Evolutionary conservation across 1,140 invertebrate genomes (phyloP), one percentile per base, ranked within the genome.

Genomic region (Drosophila sproati): DNA sequence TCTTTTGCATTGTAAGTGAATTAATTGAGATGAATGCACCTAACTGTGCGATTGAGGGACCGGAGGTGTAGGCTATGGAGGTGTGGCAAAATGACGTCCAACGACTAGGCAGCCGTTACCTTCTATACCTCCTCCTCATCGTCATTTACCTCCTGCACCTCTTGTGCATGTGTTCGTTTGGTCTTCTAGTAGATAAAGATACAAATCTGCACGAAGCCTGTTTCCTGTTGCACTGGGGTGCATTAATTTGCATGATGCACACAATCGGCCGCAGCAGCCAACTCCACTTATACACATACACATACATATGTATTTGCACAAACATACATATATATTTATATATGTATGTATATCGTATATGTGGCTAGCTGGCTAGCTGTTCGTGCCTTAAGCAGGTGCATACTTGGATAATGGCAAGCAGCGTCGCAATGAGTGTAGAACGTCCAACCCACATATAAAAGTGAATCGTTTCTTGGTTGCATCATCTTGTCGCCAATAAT

Each of bases 221-320:
- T 88, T 89, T 88, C 85, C 83, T 89, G 83, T 89, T 89, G 77
- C 82, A 75, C 85, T 80, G 85, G 83, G 85, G 83, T 89, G 83
- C 85, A 89, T 89, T 87, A 89, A 87, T 87, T 87, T 83, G 85
- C 83, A 87, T 87, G 80, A 83, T 83, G 87, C 83, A 87, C 80
- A 89, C 80, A 68, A 77, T 70, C 48, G 47, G 73, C 64, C 56
- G 55, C 50, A 64, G 45, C 45, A 59, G 45, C 52, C 68, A 77
- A 57, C 69, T 56, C 57, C 74, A 77, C 70, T 73, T 73, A 67
- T 2, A 39, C 20, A 56, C 28, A 43, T 4, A 56, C 8, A 29
- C 1, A 28, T 3, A 37, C 5, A 10, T 41, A 41, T 12, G 12
- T 12, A 20, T 20, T 20, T 20, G 20, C 20, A 20, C 20, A 20